Conservation (phyloP, 2,797 vertebrate genomes). For the Chromis chromis region DNA sequence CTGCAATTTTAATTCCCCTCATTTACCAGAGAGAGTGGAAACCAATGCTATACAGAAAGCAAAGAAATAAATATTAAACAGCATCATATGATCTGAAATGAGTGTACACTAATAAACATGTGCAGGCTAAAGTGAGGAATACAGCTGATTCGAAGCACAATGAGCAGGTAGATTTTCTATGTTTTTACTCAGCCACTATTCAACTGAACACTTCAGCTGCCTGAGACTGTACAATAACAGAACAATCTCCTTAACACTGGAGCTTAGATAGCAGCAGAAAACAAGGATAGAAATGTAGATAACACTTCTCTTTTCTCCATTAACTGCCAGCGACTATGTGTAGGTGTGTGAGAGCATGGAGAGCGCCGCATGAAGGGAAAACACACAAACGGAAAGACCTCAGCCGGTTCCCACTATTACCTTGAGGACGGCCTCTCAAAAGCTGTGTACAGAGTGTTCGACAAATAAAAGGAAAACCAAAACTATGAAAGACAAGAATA, state of each 20-base stretch:
- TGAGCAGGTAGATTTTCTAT: background rate
- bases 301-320: background rate
- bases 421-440: conserved; percentile 59
- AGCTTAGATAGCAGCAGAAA: background rate
- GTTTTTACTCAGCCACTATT: conserved; percentile 10
- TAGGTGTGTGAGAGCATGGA: conserved; percentile 38
- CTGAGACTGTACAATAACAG: background rate
- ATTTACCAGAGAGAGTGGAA: no score
- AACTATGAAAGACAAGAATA: conserved; percentile 58
- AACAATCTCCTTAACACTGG: conserved; percentile 2
- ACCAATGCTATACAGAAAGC: no score
- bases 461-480: conserved; percentile 56
- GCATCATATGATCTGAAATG: no score
- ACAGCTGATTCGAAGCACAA: background rate
- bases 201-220: background rate
- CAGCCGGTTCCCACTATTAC: conserved; percentile 46
- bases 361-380: conserved; percentile 11
- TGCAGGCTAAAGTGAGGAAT: background rate
- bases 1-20: no score
- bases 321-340: conserved; percentile 30
- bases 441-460: conserved; percentile 50
- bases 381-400: conserved; percentile 16
- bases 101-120: background rate
- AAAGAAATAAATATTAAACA: no score
- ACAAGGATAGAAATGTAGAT: conserved; percentile 6